A percentile compares a stretch with the other conserved stretches of the same genome.
phyloP scores from a whole-genome alignment of 2,888 invertebrate genomes.

The Drosophila kambysellisi region DNA sequence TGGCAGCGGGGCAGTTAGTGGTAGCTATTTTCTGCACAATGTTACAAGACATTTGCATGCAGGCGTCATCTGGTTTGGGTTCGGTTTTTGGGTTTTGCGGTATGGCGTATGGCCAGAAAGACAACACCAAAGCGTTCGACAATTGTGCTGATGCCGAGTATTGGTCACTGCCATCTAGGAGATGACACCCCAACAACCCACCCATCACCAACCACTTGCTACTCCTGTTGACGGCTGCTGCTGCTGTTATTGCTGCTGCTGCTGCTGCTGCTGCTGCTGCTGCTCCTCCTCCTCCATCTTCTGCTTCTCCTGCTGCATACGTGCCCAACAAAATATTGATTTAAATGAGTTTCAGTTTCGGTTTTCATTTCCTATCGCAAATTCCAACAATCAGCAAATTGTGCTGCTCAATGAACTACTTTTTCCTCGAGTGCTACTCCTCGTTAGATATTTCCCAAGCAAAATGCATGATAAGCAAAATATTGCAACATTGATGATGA shows the following conservation, averaged over 20 bases:
- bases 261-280: constrained; percentile 19
- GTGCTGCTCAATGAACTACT: constrained; percentile 77
- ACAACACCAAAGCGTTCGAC: constrained; percentile 65
- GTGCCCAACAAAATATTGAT: constrained; percentile 82
- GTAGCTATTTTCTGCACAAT: constrained; percentile 56
- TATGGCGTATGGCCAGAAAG: constrained; percentile 62
- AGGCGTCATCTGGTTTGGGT: constrained; percentile 70
- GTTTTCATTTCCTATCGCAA: constrained; percentile 80
- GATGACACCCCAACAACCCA: background rate
- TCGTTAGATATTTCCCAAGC: constrained; percentile 67
- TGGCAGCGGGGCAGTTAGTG: constrained; percentile 2
- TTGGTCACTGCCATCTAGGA: constrained; percentile 32
- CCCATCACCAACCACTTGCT: background rate
- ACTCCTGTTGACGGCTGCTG: constrained; percentile 17
- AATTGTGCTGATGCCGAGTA: constrained; percentile 74
- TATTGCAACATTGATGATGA: constrained; percentile 80
- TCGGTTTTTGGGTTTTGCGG: constrained; percentile 61
- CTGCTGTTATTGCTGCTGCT: constrained; percentile 23
- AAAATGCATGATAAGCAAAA: constrained; percentile 79
- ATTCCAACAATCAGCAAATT: constrained; percentile 79
- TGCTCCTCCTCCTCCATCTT: constrained; percentile 29
- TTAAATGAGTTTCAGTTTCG: constrained; percentile 81
- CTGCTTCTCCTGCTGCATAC: constrained; percentile 58
- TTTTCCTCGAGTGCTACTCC: constrained; percentile 63
- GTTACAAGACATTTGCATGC: constrained; percentile 78